A percentile compares a stretch with the other conserved stretches of the same genome.
phyloP scores from a whole-genome alignment of 1,140 invertebrate species.

The Drosophila sturtevanti region DNA sequence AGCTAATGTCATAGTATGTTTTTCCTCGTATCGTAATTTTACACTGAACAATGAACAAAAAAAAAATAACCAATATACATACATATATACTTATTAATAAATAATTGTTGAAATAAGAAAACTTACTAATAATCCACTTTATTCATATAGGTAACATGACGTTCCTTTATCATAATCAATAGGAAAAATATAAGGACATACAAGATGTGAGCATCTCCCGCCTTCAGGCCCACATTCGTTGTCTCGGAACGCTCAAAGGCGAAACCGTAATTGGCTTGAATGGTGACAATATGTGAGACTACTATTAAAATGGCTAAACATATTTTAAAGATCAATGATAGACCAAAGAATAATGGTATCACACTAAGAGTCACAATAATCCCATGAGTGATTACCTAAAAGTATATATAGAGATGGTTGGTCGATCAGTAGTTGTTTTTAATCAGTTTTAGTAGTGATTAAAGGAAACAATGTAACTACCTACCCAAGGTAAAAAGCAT shows the following conservation, averaged over 20 bases:
- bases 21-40: constrained; percentile 77
- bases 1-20: constrained; percentile 89
- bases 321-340: constrained; percentile 92
- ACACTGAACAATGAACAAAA: no score
- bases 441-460: constrained; percentile 88
- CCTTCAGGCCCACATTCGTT: constrained; percentile 85
- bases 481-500: constrained; percentile 87
- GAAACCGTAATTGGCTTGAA: constrained; percentile 86
- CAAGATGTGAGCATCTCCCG: constrained; percentile 36
- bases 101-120: no score
- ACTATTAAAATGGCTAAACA: constrained; percentile 5
- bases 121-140: constrained; percentile 43
- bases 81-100: no score
- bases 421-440: no score
- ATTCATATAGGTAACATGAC: constrained; percentile 28
- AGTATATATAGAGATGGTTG: no score
- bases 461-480: neutral
- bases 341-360: constrained; percentile 89
- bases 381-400: constrained; percentile 89
- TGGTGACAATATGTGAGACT: constrained; percentile 74
- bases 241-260: constrained; percentile 87
- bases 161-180: constrained; percentile 22
- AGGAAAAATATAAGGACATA: constrained; percentile 20
- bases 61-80: no score
- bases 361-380: constrained; percentile 88